These are phyloP conservation scores for Apis laboriosa DNA, from an alignment of 1,140 invertebrate genomes.

Conservation along the genomic window DNA sequence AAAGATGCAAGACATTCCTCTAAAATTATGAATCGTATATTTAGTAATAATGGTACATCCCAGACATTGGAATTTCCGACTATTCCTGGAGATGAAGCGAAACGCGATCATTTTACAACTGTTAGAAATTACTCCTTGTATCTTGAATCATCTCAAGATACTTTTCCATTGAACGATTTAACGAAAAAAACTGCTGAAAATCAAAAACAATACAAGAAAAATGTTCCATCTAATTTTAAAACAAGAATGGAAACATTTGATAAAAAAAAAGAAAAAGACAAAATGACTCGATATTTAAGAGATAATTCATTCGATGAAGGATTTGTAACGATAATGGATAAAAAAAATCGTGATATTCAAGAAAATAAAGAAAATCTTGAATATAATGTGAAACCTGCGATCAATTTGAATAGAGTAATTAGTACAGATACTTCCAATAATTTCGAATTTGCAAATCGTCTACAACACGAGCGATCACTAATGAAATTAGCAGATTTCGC, in stretches of 20 bases:
- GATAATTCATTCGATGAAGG: not conserved
- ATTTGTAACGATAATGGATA: not conserved
- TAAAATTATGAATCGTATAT: not conserved
- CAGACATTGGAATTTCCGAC: not conserved
- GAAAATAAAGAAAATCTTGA: not conserved
- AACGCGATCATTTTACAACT: constrained; percentile 17
- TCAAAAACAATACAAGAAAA: not conserved
- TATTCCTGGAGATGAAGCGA: constrained; percentile 35
- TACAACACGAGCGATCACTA: not conserved
- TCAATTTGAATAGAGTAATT: not conserved
- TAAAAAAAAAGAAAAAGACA: not conserved
- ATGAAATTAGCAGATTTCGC: not conserved
- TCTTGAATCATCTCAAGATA: not conserved
- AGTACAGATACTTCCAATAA: not conserved
- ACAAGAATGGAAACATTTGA: not conserved
- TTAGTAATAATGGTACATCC: not conserved
- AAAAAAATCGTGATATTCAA: not conserved
- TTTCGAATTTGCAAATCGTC: not conserved
- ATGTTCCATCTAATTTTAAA: not conserved
- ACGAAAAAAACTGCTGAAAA: not conserved
- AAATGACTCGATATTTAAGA: not conserved
- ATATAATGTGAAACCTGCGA: not conserved
- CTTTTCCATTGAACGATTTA: not conserved
- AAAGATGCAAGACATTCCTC: not conserved
- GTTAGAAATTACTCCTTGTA: no score